Base-by-base conservation (phyloP, 2,113 vertebrate species). In the Vombatus ursinus region DNA sequence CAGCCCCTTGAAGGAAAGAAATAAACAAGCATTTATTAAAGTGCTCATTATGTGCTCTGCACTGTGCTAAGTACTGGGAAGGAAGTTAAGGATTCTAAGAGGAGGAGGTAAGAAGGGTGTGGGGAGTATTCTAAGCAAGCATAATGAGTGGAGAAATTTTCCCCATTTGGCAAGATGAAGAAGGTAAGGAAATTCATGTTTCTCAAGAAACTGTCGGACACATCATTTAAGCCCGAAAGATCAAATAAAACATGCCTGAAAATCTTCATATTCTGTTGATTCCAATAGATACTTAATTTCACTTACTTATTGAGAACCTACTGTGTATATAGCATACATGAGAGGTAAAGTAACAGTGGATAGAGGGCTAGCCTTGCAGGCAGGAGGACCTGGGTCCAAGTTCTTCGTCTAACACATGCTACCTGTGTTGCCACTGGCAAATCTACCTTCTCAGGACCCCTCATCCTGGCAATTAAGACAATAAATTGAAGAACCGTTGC, bases 181-280 rank as follows among this genome's bases (percentile, higher is more conserved):
- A 50, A 96, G 54, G 54, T 57, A 28, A 91, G 61, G 47, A 94
- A 92, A 44, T 31, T 50, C 84, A 52, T 90, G 50, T 24, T 54
- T 68, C 94, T 61, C 37, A 51, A 37, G 49, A 90, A 12, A 3
- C n/a, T n/a, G n/a, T n/a, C n/a, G n/a, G n/a, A 94, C 91, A 84
- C 90, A 94, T 52, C 44, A 93, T 89, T 53, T 50, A 95, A 94
- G 50, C 50, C 50, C 89, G 49, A 90, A 92, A 95, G 12, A 50
- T 68, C 31, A 37, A 68, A 68, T 44, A n/a, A 44, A 44, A 77
- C 6, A 44, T 44, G 37, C 6, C 68, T 77, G 5, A 77, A n/a
- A 44, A 68, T 68, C 31, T 68, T n/a, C 54, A 57, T 28, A 61
- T 61, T 31, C 28, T 37, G 3, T 37, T 68, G 61, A n/a, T n/a